Evolutionary conservation across 2,797 vertebrate genomes (phyloP).

Genomic region (Eidolon dupreanum): DNA sequence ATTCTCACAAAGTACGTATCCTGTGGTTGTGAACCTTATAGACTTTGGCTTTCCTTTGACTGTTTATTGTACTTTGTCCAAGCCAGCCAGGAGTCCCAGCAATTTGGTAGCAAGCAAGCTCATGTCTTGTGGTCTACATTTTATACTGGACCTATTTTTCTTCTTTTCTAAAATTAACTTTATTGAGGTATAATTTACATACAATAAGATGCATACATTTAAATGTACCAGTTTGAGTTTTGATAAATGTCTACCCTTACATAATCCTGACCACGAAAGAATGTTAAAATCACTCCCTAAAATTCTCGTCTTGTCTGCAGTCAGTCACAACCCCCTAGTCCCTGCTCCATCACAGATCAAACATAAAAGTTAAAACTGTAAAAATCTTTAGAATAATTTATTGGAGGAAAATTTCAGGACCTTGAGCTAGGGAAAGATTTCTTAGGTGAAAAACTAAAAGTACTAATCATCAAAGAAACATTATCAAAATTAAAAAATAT

Average conservation of each 20-base stretch:
- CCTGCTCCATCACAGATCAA: neutral
- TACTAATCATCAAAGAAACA: neutral
- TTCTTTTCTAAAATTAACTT: neutral
- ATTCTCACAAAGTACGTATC: neutral
- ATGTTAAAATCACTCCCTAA: neutral
- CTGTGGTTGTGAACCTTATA: neutral
- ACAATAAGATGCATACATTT: neutral
- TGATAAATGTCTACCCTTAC: neutral
- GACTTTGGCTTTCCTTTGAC: neutral
- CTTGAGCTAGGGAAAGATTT: neutral
- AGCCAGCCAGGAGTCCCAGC: neutral
- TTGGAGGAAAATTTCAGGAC: neutral
- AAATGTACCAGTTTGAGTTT: neutral
- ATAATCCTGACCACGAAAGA: neutral
- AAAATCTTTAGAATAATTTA: neutral
- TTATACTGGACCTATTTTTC: neutral
- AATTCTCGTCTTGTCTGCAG: neutral
- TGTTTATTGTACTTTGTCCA: neutral
- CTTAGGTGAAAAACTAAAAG: neutral
- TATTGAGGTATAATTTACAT: neutral
- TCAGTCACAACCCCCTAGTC: neutral
- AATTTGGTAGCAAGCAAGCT: neutral
- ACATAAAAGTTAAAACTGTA: neutral
- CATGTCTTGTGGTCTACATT: neutral
- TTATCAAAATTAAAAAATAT: neutral